Percentiles rank a stretch among this genome's conserved stretches.
These are phyloP conservation scores for Nephrotoma appendiculata DNA, from an alignment of 2,888 invertebrate genomes.

Conservation along the genomic window DNA sequence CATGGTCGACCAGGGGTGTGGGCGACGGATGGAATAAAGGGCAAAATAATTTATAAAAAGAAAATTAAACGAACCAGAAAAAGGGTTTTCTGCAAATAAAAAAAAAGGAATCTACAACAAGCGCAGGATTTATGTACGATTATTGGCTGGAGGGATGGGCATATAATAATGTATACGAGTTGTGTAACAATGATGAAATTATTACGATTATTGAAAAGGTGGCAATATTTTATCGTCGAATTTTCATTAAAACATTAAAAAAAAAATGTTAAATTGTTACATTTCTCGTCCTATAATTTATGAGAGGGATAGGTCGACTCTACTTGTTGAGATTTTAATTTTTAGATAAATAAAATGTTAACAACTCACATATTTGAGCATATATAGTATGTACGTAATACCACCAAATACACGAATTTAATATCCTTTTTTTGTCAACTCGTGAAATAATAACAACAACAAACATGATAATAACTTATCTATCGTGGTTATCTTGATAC, in stretches of 20 bases:
- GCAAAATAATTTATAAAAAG: not conserved
- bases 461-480: not conserved
- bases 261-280: not conserved
- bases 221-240: not conserved
- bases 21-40: not conserved
- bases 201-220: not conserved
- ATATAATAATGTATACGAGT: not conserved
- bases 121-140: not conserved
- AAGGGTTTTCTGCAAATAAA: not conserved
- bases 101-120: not conserved
- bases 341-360: not conserved
- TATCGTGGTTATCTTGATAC: not conserved
- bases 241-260: not conserved
- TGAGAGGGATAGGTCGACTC: not conserved
- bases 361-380: not conserved
- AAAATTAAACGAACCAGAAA: not conserved
- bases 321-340: not conserved
- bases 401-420: not conserved
- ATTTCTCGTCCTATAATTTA: not conserved
- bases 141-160: not conserved
- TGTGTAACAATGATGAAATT: not conserved
- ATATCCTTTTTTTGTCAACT: not conserved
- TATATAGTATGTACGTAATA: not conserved
- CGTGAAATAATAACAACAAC: not conserved
- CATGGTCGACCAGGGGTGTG: not conserved